A percentile compares a stretch with the other conserved stretches of the same genome.
Conservation (phyloP, 2,888 invertebrate species). For the Argyra leucocephala region DNA sequence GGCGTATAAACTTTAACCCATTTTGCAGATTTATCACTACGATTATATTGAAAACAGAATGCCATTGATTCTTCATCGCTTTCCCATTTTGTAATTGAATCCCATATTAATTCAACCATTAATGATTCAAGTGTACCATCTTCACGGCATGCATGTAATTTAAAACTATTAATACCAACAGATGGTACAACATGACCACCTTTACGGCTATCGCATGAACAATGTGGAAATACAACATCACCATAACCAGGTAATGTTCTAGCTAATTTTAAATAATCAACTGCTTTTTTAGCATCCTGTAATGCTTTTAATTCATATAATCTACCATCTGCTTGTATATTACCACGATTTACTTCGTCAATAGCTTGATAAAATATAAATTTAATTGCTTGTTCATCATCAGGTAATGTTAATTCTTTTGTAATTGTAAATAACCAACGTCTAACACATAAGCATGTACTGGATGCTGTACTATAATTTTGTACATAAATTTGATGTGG, state of each 20-base stretch:
- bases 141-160: slow-evolving; percentile 74
- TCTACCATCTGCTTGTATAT: slow-evolving; percentile 79
- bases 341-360: slow-evolving; percentile 90
- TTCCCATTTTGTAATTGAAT: slow-evolving; percentile 72
- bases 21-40: slow-evolving; percentile 67
- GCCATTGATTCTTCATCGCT: slow-evolving; percentile 88
- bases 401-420: slow-evolving; percentile 57
- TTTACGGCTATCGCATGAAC: slow-evolving; percentile 81
- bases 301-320: slow-evolving; percentile 93
- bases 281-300: slow-evolving; percentile 78
- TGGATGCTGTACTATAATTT: slow-evolving; percentile 96
- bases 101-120: slow-evolving; percentile 77
- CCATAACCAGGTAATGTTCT: slow-evolving; percentile 86
- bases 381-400: slow-evolving; percentile 64
- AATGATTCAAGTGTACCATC: slow-evolving; percentile 70
- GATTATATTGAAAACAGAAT: slow-evolving; percentile 77
- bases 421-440: slow-evolving; percentile 77
- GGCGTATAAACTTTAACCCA: slow-evolving; percentile 81
- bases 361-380: slow-evolving; percentile 90
- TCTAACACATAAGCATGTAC: slow-evolving; percentile 81
- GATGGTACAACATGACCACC: slow-evolving; percentile 75
- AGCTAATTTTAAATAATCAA: slow-evolving; percentile 77
- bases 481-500: slow-evolving; percentile 98
- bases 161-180: slow-evolving; percentile 53
- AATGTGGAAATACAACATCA: slow-evolving; percentile 87